Base-by-base conservation (phyloP, 2,113 vertebrate species). In the Corythornis cristatus region DNA sequence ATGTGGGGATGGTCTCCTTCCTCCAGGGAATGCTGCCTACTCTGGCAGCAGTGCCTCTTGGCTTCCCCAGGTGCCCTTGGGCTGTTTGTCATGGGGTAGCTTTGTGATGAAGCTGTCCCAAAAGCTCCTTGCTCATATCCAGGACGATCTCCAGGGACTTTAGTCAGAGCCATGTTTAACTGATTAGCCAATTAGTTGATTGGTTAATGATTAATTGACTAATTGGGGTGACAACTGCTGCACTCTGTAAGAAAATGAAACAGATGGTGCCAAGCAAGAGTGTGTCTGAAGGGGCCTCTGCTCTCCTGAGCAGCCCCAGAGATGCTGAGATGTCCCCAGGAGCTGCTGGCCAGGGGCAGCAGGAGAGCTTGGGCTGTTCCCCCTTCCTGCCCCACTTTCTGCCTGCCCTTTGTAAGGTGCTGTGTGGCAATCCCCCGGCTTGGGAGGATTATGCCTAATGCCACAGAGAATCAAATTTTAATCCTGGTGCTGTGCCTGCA, bases 171-270 rank as follows among this genome's bases (percentile, higher is more conserved):
- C 4, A 12, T 9, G 58, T 96, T 93, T 96, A 96, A 97, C 89
- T 94, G 79, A 88, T 96, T 92, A 94, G 78, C 86, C 88, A 93
- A 94, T 96, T 92, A 96, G 94, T 87, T 90, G 87, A 90, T 94
- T 94, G 89, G 67, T 92, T 96, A 96, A 95, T 89, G 83, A 96
- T 94, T 91, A 83, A 95, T 96, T 93, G 88, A 64, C 80, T 96
- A 93, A 93, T 72, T 85, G 91, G 42, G 45, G 77, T 75, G 79
- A 72, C 89, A 91, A 95, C 58, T 70, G 81, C 83, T 62, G 43
- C 3, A 12, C 61, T 88, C 2, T 0, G 1, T 40, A 80, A 45
- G 64, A 79, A 83, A 93, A 85, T 35, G 64, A 54, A 91, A 15
- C 84, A 93, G 85, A 89, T 88, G 93, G 83, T 87, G 74, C 33